Conservation (phyloP, 1,140 invertebrate genomes). For the Nomia melanderi region DNA sequence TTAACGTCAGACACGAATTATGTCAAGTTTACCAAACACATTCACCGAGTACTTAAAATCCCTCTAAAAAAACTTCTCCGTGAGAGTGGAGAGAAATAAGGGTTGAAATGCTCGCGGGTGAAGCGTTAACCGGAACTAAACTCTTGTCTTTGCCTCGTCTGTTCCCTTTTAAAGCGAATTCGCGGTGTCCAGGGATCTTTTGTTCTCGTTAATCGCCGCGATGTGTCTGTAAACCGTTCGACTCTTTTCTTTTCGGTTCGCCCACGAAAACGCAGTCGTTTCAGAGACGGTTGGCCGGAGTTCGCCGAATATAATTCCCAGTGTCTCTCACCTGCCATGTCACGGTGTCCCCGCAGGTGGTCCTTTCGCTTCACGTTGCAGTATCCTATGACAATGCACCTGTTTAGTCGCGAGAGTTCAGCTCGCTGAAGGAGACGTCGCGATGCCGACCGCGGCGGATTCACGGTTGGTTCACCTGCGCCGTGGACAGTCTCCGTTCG, state of each 20-base stretch:
- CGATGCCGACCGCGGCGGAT: background rate
- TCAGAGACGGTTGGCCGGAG: background rate
- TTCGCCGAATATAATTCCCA: conserved; percentile 58
- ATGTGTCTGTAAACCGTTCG: background rate
- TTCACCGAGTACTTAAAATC: too few relatives aligned
- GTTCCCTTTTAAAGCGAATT: too few relatives aligned
- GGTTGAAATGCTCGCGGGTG: too few relatives aligned
- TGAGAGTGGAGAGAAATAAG: too few relatives aligned
- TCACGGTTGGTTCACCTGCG: conserved; percentile 12
- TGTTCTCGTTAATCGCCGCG: too few relatives aligned
- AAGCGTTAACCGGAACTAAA: too few relatives aligned
- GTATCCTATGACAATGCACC: conserved; percentile 67
- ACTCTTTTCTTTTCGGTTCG: background rate
- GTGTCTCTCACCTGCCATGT: conserved; percentile 55
- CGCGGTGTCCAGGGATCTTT: too few relatives aligned
- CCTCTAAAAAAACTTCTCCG: too few relatives aligned
- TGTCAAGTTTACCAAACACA: too few relatives aligned
- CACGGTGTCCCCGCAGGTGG: conserved; percentile 43
- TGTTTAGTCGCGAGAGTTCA: conserved; percentile 23
- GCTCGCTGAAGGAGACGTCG: conserved; percentile 7
- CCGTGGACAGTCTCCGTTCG: background rate
- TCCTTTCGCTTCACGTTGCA: conserved; percentile 58
- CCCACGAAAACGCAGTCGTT: background rate
- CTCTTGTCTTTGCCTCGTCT: too few relatives aligned
- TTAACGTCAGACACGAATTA: too few relatives aligned